phyloP scores from a whole-genome alignment of 2,888 invertebrate genomes.

The Lydus trimaculatus region DNA sequence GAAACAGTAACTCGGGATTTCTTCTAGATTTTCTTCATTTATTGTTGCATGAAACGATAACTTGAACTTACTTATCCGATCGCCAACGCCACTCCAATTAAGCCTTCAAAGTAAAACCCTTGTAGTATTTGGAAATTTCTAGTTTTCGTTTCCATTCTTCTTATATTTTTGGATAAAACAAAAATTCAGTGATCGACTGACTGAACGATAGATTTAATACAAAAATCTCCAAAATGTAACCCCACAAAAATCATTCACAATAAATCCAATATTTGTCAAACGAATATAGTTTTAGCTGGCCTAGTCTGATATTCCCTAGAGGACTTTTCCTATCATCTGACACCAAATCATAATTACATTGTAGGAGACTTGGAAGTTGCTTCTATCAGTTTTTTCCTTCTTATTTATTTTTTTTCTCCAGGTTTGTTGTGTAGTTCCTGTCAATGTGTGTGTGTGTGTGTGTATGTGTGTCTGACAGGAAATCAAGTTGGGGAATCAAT shows the following conservation, averaged over 20 bases:
- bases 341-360: slow-evolving; percentile 54
- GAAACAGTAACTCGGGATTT: too few relatives aligned
- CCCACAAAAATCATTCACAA: slow-evolving; percentile 39
- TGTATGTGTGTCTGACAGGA: slow-evolving; percentile 10
- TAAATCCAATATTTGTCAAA: slow-evolving; percentile 50
- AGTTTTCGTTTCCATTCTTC: too few relatives aligned
- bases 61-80: too few relatives aligned
- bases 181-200: too few relatives aligned
- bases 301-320: slow-evolving; percentile 36
- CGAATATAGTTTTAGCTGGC: slow-evolving; percentile 45
- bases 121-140: too few relatives aligned
- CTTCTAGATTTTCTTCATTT: too few relatives aligned
- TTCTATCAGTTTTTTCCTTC: neutral
- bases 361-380: neutral
- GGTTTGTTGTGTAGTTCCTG: neutral
- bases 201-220: neutral
- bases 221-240: neutral
- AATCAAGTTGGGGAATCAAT: slow-evolving; percentile 43
- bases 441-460: neutral
- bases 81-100: too few relatives aligned
- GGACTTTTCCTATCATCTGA: slow-evolving; percentile 52
- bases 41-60: too few relatives aligned
- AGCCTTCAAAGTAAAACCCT: too few relatives aligned
- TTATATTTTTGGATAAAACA: too few relatives aligned
- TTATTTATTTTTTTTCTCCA: slow-evolving; percentile 14